Base-by-base conservation (phyloP, 2,113 vertebrate genomes). In the Python bivittatus region DNA sequence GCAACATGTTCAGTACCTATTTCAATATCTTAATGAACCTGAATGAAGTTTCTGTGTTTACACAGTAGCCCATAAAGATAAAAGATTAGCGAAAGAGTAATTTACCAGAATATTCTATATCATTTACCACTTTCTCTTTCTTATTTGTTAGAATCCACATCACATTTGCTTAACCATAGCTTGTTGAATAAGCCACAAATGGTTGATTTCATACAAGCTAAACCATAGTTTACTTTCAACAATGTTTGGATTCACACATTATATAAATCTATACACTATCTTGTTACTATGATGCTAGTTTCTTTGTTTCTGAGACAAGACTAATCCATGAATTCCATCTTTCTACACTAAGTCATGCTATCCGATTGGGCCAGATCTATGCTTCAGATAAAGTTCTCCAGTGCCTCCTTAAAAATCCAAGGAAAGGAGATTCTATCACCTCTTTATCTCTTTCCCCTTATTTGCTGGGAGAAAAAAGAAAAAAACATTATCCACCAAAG, bases 11-110 rank as follows among this genome's bases (percentile, higher is more conserved):
- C 85, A 25, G 42, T 91, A 92, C 96, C 91, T 72, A 68, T 84
- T 87, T 25, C 48, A 86, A 61, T 33, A 60, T 90, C 60, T 84
- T 58, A 79, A 94, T 6, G 61, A 87, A 89, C 92, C 93, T 95
- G 94, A 96, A 48, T 48, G 44, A 93, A 88, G 23, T 88, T 90
- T 72, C 11, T 72, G 89, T 89, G 89, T 93, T 97, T 96, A 94
- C 89, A 93, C 3, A 94, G 79, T 44, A 93, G 94, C 64, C 79
- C 92, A 72, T 48, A 95, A 90, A 61, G 89, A 91, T 91, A 97
- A 93, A 29, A 95, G 93, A 44, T 87, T 93, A 91, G 89, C 93
- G 52, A 79, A 25, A 1, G 15, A 94, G 86, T 29, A 79, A 93
- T 93, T 91, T 93, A 93, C 60, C 90, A 88, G 7, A 48, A 48